phyloP scores from a whole-genome alignment of 2,797 vertebrate genomes.

The Myripristis murdjan region DNA sequence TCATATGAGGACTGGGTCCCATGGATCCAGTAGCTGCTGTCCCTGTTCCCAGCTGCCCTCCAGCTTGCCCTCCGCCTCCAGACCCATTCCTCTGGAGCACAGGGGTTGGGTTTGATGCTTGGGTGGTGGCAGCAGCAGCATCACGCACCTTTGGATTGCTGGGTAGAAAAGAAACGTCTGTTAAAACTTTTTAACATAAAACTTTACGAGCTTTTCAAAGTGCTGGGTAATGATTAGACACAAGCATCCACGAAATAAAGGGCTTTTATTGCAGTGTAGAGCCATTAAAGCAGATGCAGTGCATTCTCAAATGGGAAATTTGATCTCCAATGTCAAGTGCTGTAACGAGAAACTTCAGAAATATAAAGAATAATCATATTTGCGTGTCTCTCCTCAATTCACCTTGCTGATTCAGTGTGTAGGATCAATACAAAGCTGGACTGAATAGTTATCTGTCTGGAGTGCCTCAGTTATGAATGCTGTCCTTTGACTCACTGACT shows the following conservation, averaged over 20 bases:
- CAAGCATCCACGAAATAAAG: neutral
- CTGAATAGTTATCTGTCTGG: conserved; percentile 57
- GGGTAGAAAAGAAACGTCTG: conserved; percentile 21
- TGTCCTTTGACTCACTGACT: conserved; percentile 67
- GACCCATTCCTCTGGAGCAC: conserved; percentile 88
- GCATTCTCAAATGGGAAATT: neutral
- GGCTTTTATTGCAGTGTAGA: neutral
- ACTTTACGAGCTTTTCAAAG: neutral
- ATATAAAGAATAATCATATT: neutral
- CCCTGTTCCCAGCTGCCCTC: conserved; percentile 81
- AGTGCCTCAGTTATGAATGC: conserved; percentile 49
- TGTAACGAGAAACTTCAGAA: conserved; percentile 10
- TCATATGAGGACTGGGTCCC: conserved; percentile 93
- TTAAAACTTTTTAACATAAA: too few species aligned
- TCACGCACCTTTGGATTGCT: conserved; percentile 90
- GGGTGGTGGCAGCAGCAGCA: conserved; percentile 76
- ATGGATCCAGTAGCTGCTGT: conserved; percentile 81
- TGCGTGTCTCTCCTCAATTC: conserved; percentile 28
- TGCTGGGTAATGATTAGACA: neutral
- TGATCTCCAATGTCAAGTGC: neutral
- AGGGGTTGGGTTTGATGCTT: conserved; percentile 77
- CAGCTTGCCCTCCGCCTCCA: too few species aligned
- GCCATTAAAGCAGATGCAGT: neutral
- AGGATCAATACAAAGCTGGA: conserved; percentile 46
- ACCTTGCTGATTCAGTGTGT: conserved; percentile 34